These are phyloP conservation scores for Helogale parvula DNA, from an alignment of 2,113 vertebrate genomes.

Conservation along the genomic window DNA sequence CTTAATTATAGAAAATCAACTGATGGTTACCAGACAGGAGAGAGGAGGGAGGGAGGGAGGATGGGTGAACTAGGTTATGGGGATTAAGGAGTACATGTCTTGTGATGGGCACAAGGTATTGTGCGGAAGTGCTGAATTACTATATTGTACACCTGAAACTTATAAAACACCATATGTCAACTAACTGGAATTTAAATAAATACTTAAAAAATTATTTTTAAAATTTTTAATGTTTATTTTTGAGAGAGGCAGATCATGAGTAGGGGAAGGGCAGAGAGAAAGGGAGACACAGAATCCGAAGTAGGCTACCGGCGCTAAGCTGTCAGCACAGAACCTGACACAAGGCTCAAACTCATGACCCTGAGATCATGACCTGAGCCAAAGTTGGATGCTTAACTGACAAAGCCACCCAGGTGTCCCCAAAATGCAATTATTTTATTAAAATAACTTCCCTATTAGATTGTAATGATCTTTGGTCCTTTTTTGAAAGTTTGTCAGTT, in stretches of 20 bases:
- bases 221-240: neutral
- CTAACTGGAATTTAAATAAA: neutral
- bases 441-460: conserved; percentile 18
- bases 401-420: too few species aligned
- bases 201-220: neutral
- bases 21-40: neutral
- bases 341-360: too few species aligned
- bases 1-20: neutral
- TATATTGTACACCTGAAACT: neutral
- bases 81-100: neutral
- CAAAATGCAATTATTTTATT: neutral
- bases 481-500: neutral
- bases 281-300: too few species aligned
- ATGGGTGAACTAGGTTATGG: neutral
- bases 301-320: too few species aligned
- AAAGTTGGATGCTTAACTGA: too few species aligned
- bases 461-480: neutral
- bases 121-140: neutral
- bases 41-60: neutral
- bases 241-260: too few species aligned
- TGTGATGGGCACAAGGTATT: neutral
- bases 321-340: too few species aligned
- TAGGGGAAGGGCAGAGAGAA: too few species aligned
- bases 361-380: too few species aligned
- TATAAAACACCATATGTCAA: neutral